phyloP scores from a whole-genome alignment of 2,888 invertebrate species.

The Alsophila aescularia region DNA sequence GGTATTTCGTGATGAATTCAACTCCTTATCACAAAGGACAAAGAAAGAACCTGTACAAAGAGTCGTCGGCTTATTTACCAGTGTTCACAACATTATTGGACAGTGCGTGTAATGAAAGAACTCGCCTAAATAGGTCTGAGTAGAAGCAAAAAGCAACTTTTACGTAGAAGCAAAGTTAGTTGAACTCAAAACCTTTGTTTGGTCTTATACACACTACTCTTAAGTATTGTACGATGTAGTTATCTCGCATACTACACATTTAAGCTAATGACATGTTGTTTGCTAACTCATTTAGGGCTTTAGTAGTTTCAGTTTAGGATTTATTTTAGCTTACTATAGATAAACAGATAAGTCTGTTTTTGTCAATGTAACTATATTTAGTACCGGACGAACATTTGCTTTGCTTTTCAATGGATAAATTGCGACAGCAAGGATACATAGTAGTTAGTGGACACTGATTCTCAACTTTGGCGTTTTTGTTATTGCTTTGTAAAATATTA shows the following conservation, averaged over 20 bases:
- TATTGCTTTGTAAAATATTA: no score
- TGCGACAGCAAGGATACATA: constrained; percentile 12
- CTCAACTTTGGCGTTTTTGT: not conserved
- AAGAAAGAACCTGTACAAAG: no score
- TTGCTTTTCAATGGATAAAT: constrained; percentile 44
- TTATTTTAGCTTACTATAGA: not conserved
- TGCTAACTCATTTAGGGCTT: not conserved
- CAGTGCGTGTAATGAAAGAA: no score
- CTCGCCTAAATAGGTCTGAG: no score
- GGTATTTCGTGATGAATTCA: no score
- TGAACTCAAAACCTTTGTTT: no score
- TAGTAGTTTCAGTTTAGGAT: not conserved
- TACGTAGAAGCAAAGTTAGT: no score
- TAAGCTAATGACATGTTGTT: not conserved
- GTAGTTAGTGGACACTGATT: constrained; percentile 4
- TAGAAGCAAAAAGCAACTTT: no score
- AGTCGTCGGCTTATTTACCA: no score
- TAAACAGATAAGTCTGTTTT: constrained; percentile 8
- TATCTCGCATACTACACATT: not conserved
- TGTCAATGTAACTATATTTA: constrained; percentile 19
- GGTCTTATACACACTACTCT: no score
- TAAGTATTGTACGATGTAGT: not conserved
- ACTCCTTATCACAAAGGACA: no score
- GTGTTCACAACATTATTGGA: no score
- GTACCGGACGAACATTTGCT: constrained; percentile 26